phyloP scores from a whole-genome alignment of 2,797 vertebrate genomes.

The Halcyon chelicuti region DNA sequence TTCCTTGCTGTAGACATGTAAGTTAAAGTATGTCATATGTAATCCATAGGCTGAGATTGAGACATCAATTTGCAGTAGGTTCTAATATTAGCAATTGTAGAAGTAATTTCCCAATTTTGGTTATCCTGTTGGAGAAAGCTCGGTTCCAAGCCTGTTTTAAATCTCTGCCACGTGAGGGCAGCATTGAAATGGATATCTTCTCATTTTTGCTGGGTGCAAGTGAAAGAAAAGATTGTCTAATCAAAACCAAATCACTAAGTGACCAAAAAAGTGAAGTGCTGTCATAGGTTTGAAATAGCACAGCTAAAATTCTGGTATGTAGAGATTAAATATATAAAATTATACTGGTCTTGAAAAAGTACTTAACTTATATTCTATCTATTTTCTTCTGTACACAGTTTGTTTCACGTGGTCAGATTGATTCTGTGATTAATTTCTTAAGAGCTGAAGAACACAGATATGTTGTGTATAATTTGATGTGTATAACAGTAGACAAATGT shows the following conservation, averaged over 20 bases:
- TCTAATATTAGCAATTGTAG: not conserved
- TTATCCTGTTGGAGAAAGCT: not conserved
- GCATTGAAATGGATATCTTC: slow-evolving; percentile 27
- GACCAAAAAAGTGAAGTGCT: not conserved
- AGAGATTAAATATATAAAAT: not conserved
- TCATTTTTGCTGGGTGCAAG: not conserved
- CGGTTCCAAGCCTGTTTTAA: not conserved
- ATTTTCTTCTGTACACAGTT: not conserved
- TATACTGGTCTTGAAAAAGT: not conserved
- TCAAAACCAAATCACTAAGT: not conserved
- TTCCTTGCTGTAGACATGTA: not conserved
- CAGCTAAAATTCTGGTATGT: not conserved
- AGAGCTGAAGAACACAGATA: not conserved
- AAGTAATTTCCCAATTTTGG: not conserved
- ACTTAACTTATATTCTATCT: not conserved
- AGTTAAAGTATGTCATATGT: not conserved
- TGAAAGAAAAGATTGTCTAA: not conserved
- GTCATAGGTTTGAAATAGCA: not conserved
- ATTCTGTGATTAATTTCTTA: not conserved
- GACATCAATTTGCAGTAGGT: not conserved
- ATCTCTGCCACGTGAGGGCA: slow-evolving; percentile 69
- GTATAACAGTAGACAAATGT: not conserved
- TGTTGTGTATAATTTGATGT: not conserved
- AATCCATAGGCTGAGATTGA: not conserved
- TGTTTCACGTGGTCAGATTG: not conserved